Base-by-base conservation (phyloP, 1,140 invertebrate species). In the Arion vulgaris region DNA sequence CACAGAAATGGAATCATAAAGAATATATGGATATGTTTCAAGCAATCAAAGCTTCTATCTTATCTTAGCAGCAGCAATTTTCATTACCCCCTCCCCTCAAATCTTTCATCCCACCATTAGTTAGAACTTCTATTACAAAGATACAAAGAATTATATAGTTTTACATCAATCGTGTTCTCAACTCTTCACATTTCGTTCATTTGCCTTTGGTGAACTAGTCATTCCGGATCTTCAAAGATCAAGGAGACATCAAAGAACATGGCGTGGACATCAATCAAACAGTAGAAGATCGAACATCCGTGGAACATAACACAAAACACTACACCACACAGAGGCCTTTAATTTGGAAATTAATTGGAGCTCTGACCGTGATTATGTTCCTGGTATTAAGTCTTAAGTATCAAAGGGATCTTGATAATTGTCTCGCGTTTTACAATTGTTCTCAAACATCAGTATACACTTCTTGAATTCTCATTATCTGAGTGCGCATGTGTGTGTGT, bases 241-340 rank as follows among this genome's bases (percentile, higher is more conserved):
- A 41, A 74, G 45, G 15, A 7, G 41, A 74, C 72, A 74, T 74
- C 72, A 74, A 74, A 74, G 38, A n/a, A 49, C 38, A 7, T 1
- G 38, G 13, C 39, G 45, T 36, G 72, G 72, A 74, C 72, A 74
- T 74, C 72, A 74, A 74, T 74, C 72, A 74, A 49, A 39, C 41
- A 39, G 15, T 1, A 28, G n/a, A n/a, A n/a, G 72, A 74, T 74
- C 72, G 28, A 74, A 28, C 36, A 74, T 57, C 7, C 53, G 9
- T 23, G 17, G 9, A 11, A 23, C 53, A 57, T 19, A 57, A 57
- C 53, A 57, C 23, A 57, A 57, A 57, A 23, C 53, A n/a, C 1
- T 19, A 57, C 15, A 57, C 41, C 41, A 5, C 41, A 19, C 53
- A 57, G 15, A n/a, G 2, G 2, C 53, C 53, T 57, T 57, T 57